Base-by-base conservation (phyloP, 2,113 vertebrate species). In the Taxidea taxus region DNA sequence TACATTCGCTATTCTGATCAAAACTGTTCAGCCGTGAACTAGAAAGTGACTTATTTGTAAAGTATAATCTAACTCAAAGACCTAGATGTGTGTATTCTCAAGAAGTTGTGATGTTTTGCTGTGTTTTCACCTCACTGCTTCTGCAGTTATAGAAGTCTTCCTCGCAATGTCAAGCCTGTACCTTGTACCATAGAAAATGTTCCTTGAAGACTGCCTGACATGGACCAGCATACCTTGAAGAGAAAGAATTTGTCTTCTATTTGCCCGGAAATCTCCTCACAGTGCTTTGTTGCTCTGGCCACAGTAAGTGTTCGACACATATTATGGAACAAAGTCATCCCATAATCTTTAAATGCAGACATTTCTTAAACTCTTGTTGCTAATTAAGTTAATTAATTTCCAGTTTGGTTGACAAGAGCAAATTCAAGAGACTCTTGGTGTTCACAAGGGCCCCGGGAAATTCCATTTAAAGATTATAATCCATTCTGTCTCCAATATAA, bases 371-470 rank as follows among this genome's bases (percentile, higher is more conserved):
- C 7, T 60, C 51, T 78, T 66, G 6, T 14, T 74, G 27, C 85
- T 91, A 93, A 92, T 66, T 89, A 92, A 91, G 23, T 86, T 96
- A 64, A 94, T 92, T 81, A 95, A 91, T 68, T 87, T 96, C 51
- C 34, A 77, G 11, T 80, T 88, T 92, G 21, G 25, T 80, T 84
- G 54, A 93, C 20, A 87, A 91, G 42, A 93, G 20, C 29, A 95
- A 89, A 93, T 93, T 91, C 27, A 84, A 96, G 78, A 87, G 44
- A 72, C 23, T 74, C 20, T 86, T 47, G 11, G 20, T 78, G n/a
- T 64, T 96, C 56, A 86, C 87, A 51, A 86, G 27, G 25, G 31
- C 42, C 74, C 42, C 3, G 15, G 77, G 34, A 92, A 90, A 94
- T 56, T 58, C 12, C 49, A 87, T 49, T 90, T 87, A 75, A 91